These are phyloP conservation scores for Poeciliopsis gracilis DNA, from an alignment of 2,797 vertebrate genomes.

Conservation along the genomic window DNA sequence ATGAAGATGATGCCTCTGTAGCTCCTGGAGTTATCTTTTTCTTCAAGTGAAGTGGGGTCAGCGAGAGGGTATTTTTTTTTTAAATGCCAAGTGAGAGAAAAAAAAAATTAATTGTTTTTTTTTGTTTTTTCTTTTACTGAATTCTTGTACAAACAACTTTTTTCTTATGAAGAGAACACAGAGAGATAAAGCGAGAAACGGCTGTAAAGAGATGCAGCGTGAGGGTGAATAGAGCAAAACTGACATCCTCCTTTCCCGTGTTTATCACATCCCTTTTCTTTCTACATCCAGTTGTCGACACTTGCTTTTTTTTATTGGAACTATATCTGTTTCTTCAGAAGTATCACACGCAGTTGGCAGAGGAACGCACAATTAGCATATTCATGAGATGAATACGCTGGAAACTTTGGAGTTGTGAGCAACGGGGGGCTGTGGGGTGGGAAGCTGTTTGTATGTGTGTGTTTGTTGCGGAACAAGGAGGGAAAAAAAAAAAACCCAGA, in stretches of 20 bases:
- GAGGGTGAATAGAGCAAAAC: conserved; percentile 58
- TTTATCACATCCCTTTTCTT: conserved; percentile 65
- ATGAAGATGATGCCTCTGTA: conserved; percentile 46
- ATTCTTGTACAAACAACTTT: conserved; percentile 46
- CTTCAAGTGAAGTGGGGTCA: conserved; percentile 54
- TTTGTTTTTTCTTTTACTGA: conserved; percentile 20
- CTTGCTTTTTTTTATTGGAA: conserved; percentile 72
- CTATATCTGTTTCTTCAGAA: conserved; percentile 77
- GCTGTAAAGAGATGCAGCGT: conserved; percentile 29
- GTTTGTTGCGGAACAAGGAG: conserved; percentile 65
- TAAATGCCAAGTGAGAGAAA: conserved; percentile 61
- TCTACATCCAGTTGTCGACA: conserved; percentile 74
- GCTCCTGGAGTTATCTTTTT: conserved; percentile 35
- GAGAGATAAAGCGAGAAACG: conserved; percentile 44
- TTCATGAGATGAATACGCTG: conserved; percentile 79
- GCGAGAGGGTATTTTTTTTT: conserved; percentile 41
- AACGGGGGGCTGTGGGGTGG: conserved; percentile 48
- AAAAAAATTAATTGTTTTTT: conserved; percentile 31
- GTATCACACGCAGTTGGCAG: conserved; percentile 74
- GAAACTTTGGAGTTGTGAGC: conserved; percentile 71
- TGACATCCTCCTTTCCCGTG: conserved; percentile 63
- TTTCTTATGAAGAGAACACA: conserved; percentile 26
- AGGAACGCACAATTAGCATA: conserved; percentile 77
- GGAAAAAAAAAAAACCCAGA: conserved; percentile 54
- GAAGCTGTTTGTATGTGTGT: conserved; percentile 27